Percentiles rank a stretch among this genome's conserved stretches.
Evolutionary conservation across 2,797 vertebrate species (phyloP).

Genomic region (Trichosurus vulpecula): DNA sequence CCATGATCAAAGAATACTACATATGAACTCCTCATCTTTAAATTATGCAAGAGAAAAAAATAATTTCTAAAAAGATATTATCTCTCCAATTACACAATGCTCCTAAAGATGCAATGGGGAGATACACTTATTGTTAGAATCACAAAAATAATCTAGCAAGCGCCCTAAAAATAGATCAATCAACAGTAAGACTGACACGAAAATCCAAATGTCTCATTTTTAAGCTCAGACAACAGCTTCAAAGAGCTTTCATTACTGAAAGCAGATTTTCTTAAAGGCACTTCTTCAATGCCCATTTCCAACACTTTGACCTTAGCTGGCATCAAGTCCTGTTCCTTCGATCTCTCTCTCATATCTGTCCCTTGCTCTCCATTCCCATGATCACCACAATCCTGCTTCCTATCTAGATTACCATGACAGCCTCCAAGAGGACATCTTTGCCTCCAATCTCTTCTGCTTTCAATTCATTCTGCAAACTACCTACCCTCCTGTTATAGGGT

Average conservation of each 20-base stretch:
- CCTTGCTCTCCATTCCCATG: not conserved
- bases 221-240: not conserved
- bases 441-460: not conserved
- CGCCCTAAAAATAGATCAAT: slow-evolving; percentile 64
- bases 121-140: slow-evolving; percentile 67
- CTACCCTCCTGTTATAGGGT: not conserved
- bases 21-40: not conserved
- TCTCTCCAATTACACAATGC: slow-evolving; percentile 11
- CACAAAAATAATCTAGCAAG: slow-evolving; percentile 70
- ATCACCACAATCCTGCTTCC: not conserved
- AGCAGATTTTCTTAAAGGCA: not conserved
- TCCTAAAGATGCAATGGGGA: slow-evolving; percentile 42
- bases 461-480: not conserved
- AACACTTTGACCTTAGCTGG: not conserved
- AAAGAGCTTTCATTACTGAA: not conserved
- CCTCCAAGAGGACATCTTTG: not conserved
- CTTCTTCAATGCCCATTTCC: not conserved
- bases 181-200: slow-evolving; percentile 49
- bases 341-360: not conserved
- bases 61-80: slow-evolving; percentile 51
- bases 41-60: slow-evolving; percentile 38
- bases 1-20: not conserved
- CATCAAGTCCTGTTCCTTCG: not conserved
- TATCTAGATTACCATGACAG: not conserved
- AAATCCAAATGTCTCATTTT: slow-evolving; percentile 52